phyloP scores from a whole-genome alignment of 2,113 vertebrate genomes.

The Cyprinodon tularosa region DNA sequence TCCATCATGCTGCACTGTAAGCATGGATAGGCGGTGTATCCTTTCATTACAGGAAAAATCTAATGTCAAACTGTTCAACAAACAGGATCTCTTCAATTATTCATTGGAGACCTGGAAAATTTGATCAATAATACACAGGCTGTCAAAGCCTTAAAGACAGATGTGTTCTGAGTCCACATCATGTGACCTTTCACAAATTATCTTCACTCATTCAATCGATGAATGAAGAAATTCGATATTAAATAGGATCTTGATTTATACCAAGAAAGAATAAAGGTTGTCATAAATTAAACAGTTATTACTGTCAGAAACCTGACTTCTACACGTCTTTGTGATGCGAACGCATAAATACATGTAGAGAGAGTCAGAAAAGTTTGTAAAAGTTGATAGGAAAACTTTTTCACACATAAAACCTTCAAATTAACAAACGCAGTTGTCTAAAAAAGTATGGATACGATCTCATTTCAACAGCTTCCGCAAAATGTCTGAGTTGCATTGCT shows the following conservation, averaged over 20 bases:
- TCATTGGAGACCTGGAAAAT: conserved; percentile 25
- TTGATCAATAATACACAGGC: conserved; percentile 51
- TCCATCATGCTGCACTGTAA: conserved; percentile 1
- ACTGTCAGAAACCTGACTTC: background rate
- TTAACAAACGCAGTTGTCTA: background rate
- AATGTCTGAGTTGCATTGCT: no score
- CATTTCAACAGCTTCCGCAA: no score
- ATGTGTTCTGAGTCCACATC: background rate
- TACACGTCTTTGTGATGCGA: background rate
- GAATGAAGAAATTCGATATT: background rate
- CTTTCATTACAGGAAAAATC: conserved; percentile 26
- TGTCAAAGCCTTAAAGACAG: background rate
- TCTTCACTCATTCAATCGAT: background rate
- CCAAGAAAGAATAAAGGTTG: background rate
- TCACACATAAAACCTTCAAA: background rate
- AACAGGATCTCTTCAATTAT: conserved; percentile 37
- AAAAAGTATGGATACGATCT: no score
- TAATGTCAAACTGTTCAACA: conserved; percentile 18
- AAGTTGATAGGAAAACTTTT: background rate
- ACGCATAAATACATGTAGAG: no score
- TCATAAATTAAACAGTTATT: background rate
- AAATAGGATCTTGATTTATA: background rate
- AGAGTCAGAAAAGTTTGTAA: background rate
- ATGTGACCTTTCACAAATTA: background rate
- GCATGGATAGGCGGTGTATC: conserved; percentile 5